Evolutionary conservation across 2,888 invertebrate species (phyloP).

Genomic region (Theretra japonica): DNA sequence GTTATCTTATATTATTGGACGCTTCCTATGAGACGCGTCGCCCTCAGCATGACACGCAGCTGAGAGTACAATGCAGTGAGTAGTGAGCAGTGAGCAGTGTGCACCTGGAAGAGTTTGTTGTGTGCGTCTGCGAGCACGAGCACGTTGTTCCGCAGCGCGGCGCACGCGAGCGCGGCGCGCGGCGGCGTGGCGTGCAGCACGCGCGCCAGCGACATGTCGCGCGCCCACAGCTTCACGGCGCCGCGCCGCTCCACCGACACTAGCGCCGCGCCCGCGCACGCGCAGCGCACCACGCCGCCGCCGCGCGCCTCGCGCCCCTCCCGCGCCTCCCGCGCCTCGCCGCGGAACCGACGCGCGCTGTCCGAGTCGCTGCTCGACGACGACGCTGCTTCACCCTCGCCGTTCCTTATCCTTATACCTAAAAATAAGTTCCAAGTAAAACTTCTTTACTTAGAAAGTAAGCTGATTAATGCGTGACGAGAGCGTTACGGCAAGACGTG

Average conservation of each 20-base stretch:
- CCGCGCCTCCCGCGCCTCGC: conserved; percentile 59
- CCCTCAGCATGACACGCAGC: too few relatives aligned
- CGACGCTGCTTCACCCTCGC: conserved; percentile 59
- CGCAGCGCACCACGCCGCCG: conserved; percentile 67
- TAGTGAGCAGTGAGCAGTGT: too few relatives aligned
- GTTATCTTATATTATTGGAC: too few relatives aligned
- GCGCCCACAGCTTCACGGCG: conserved; percentile 72
- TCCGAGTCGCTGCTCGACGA: conserved; percentile 62
- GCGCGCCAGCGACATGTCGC: conserved; percentile 56
- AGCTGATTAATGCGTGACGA: too few relatives aligned
- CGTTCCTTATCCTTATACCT: conserved; percentile 65
- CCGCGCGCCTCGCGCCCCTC: conserved; percentile 54
- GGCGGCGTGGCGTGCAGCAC: conserved; percentile 68
- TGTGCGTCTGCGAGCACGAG: conserved; percentile 71
- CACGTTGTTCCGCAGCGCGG: conserved; percentile 65
- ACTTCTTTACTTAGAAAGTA: too few relatives aligned
- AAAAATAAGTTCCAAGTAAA: conserved; percentile 33
- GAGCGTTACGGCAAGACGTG: too few relatives aligned
- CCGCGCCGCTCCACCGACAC: conserved; percentile 73
- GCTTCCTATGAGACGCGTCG: too few relatives aligned
- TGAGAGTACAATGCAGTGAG: too few relatives aligned
- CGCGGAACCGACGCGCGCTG: conserved; percentile 61
- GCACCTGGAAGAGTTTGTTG: conserved; percentile 68
- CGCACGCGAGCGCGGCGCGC: conserved; percentile 64
- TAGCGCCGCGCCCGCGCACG: conserved; percentile 64